Evolutionary conservation across 2,888 invertebrate species (phyloP).

Genomic region (Oscheius sp.): DNA sequence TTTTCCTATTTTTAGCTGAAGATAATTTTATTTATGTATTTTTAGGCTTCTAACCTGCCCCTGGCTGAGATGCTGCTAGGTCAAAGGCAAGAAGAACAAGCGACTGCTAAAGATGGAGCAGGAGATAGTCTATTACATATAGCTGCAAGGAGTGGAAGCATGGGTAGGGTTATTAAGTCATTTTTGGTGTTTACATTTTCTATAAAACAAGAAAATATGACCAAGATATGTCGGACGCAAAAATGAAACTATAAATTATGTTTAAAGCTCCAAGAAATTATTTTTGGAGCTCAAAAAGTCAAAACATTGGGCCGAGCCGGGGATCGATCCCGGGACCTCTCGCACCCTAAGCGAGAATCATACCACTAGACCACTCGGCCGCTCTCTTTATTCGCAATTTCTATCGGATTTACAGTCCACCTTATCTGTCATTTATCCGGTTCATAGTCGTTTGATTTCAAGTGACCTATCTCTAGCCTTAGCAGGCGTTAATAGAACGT

Average conservation of each 20-base stretch:
- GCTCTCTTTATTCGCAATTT: too few species aligned
- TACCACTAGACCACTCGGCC: conserved; percentile 22
- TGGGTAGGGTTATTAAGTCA: conserved; percentile 42
- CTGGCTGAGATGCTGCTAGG: conserved; percentile 90
- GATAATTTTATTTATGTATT: neutral
- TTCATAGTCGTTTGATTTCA: too few species aligned
- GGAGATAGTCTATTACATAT: conserved; percentile 94
- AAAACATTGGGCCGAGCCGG: conserved; percentile 22
- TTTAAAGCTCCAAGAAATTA: too few species aligned
- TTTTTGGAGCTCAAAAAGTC: too few species aligned
- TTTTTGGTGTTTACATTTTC: too few species aligned
- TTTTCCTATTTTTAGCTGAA: too few species aligned
- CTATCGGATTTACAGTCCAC: too few species aligned
- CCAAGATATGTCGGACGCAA: too few species aligned
- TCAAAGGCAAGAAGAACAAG: conserved; percentile 86
- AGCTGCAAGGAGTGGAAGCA: conserved; percentile 79
- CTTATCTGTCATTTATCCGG: too few species aligned
- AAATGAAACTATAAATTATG: too few species aligned
- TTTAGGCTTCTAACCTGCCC: conserved; percentile 86
- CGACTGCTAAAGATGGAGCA: conserved; percentile 75
- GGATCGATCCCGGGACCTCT: conserved; percentile 22
- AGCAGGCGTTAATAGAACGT: too few species aligned
- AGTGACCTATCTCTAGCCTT: too few species aligned
- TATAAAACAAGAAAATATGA: neutral
- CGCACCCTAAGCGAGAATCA: conserved; percentile 22